These are phyloP conservation scores for Phthorimaea operculella DNA, from an alignment of 1,140 invertebrate genomes.

Conservation along the genomic window DNA sequence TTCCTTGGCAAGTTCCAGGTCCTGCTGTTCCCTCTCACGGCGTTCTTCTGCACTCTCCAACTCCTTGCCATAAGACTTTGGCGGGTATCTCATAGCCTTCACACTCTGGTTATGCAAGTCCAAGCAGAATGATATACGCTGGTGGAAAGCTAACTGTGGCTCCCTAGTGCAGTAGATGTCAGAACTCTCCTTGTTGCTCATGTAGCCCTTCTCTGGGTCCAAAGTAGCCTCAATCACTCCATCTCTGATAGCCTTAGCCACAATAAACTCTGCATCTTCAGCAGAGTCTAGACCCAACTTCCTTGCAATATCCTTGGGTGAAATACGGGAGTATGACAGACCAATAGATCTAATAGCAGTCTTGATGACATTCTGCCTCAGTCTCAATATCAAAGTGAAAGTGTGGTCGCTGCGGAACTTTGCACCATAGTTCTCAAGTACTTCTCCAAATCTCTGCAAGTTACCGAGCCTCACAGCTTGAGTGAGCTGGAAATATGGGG, in stretches of 20 bases:
- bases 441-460: slow-evolving; percentile 93
- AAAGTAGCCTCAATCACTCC: slow-evolving; percentile 98
- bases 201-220: slow-evolving; percentile 94
- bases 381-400: slow-evolving; percentile 91
- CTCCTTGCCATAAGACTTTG: slow-evolving; percentile 98
- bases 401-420: slow-evolving; percentile 93
- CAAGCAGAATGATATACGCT: slow-evolving; percentile 97
- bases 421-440: slow-evolving; percentile 88
- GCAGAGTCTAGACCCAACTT: slow-evolving; percentile 94
- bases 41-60: slow-evolving; percentile 97
- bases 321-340: slow-evolving; percentile 96
- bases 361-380: slow-evolving; percentile 99
- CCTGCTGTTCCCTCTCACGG: slow-evolving; percentile 95
- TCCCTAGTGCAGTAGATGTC: slow-evolving; percentile 98
- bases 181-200: slow-evolving; percentile 96
- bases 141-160: slow-evolving; percentile 96
- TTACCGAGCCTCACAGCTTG: slow-evolving; percentile 97
- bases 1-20: slow-evolving; percentile 97
- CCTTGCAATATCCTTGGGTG: slow-evolving; percentile 91
- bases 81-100: slow-evolving; percentile 99
- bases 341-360: slow-evolving; percentile 98
- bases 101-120: slow-evolving; percentile 98
- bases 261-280: slow-evolving; percentile 99
- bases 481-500: slow-evolving; percentile 96
- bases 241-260: slow-evolving; percentile 99